Evolutionary conservation across 2,113 vertebrate species (phyloP).

Genomic region (Campylomormyrus numenius): DNA sequence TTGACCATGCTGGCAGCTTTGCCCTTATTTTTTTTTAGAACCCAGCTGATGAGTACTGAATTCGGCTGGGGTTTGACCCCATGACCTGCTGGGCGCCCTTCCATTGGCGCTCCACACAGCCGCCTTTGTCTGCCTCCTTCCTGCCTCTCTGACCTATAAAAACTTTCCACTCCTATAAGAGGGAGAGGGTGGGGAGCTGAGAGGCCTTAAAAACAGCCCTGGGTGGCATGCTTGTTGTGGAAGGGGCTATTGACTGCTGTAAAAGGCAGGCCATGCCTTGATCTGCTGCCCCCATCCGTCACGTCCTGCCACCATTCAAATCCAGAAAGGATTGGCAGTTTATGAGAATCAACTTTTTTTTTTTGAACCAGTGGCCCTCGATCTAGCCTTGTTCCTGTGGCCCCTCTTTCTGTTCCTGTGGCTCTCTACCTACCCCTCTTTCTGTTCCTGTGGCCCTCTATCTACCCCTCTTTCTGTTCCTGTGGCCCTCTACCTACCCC

Average conservation of each 20-base stretch:
- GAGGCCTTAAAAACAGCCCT: not conserved
- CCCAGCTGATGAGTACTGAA: not conserved
- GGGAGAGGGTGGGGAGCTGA: not conserved
- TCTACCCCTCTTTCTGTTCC: not conserved
- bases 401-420: too few species aligned
- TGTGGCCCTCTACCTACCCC: not conserved
- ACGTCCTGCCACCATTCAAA: not conserved
- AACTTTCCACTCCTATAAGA: not conserved
- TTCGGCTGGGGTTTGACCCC: not conserved
- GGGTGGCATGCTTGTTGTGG: not conserved
- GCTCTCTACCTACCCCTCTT: too few species aligned
- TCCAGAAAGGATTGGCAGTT: not conserved
- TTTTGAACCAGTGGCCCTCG: not conserved
- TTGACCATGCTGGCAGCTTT: not conserved
- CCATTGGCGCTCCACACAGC: not conserved
- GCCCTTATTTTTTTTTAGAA: not conserved
- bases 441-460: too few species aligned
- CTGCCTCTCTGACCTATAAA: not conserved
- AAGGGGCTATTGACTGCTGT: not conserved
- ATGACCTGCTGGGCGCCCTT: not conserved
- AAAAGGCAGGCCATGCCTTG: not conserved
- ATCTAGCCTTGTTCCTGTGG: not conserved
- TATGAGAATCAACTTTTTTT: not conserved
- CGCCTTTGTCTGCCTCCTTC: not conserved
- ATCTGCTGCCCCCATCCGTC: not conserved